These are phyloP conservation scores for Malurus alboscapulatus DNA, from an alignment of 2,113 vertebrate genomes.

Conservation along the genomic window DNA sequence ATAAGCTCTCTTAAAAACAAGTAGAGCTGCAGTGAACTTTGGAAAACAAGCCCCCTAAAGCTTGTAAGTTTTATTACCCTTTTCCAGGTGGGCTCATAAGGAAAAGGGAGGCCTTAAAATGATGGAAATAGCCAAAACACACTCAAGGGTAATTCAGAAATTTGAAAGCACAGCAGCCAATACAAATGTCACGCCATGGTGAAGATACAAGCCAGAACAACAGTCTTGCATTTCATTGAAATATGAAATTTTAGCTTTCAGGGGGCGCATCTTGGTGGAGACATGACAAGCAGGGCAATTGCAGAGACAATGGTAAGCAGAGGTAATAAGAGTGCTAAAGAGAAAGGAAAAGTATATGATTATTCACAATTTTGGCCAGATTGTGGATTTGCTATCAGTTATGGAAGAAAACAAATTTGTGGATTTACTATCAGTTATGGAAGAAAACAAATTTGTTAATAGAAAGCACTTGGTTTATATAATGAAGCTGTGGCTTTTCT, in stretches of 20 bases:
- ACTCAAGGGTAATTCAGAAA: slow-evolving; percentile 11
- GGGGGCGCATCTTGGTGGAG: not conserved
- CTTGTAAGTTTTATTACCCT: slow-evolving; percentile 46
- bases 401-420: not conserved
- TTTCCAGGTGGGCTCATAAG: slow-evolving; percentile 50
- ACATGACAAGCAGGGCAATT: not conserved
- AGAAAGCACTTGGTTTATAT: not conserved
- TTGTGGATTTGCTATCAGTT: not conserved
- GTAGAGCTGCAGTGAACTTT: slow-evolving; percentile 9
- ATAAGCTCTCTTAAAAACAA: slow-evolving; percentile 36
- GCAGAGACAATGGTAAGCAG: not conserved
- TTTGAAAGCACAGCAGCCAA: not conserved
- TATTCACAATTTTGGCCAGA: not conserved
- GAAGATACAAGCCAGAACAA: not conserved
- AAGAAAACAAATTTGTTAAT: not conserved
- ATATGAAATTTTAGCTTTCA: not conserved
- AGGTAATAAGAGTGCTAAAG: not conserved
- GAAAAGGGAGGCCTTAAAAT: slow-evolving; percentile 21
- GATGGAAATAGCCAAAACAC: not conserved
- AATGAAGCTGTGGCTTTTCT: not conserved
- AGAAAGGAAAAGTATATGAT: not conserved
- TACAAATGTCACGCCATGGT: not conserved
- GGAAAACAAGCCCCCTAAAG: slow-evolving; percentile 28
- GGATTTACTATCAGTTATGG: not conserved
- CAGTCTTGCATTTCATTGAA: not conserved